Conservation (phyloP, 1,140 invertebrate genomes). For the Lepidurus apus region DNA sequence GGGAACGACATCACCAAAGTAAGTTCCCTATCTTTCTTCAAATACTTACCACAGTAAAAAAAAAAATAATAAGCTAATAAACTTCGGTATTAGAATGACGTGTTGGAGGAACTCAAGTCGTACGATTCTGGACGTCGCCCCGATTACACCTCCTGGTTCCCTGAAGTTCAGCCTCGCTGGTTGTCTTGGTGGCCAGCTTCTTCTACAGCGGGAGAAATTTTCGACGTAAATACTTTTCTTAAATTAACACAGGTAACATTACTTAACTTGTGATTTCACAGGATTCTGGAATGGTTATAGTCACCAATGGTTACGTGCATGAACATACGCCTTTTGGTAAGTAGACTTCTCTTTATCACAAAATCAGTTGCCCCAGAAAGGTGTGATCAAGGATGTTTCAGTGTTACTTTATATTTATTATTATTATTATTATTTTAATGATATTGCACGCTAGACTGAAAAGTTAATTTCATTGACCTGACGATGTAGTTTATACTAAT, state of each 20-base stretch:
- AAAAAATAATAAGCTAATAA: slow-evolving; percentile 3
- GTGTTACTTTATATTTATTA: background rate
- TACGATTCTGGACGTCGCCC: slow-evolving; percentile 53
- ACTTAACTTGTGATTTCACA: slow-evolving; percentile 47
- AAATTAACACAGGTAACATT: background rate
- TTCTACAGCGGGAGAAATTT: slow-evolving; percentile 58
- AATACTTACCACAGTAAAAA: slow-evolving; percentile 42
- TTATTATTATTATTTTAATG: background rate
- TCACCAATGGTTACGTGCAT: slow-evolving; percentile 63
- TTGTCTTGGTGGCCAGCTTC: slow-evolving; percentile 60
- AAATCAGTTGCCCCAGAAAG: background rate
- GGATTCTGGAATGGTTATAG: slow-evolving; percentile 69
- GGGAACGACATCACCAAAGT: slow-evolving; percentile 56
- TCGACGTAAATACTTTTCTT: slow-evolving; percentile 50
- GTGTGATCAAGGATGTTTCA: background rate
- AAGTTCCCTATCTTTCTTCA: slow-evolving; percentile 56
- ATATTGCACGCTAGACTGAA: background rate
- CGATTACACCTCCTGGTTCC: slow-evolving; percentile 41
- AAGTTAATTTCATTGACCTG: background rate
- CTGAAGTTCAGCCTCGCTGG: slow-evolving; percentile 39
- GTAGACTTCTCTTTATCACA: slow-evolving; percentile 42
- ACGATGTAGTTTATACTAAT: background rate
- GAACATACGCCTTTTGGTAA: slow-evolving; percentile 56
- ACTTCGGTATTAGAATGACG: slow-evolving; percentile 47
- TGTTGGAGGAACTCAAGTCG: slow-evolving; percentile 58